Evolutionary conservation across 2,888 invertebrate genomes (phyloP).

Genomic region (Drosophila buzzatii): DNA sequence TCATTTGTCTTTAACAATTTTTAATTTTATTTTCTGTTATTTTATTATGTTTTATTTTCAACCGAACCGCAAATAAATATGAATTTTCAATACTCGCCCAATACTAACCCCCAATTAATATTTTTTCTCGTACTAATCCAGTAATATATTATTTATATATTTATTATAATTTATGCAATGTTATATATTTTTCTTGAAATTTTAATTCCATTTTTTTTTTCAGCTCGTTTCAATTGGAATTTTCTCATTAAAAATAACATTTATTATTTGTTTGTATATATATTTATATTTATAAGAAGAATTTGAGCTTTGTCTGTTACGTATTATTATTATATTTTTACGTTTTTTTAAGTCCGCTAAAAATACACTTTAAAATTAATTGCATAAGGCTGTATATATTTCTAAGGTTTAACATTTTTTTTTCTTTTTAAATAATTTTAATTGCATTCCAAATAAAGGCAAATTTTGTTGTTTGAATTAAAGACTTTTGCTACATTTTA

Average conservation of each 20-base stretch:
- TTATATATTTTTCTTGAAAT: neutral
- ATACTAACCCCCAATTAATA: neutral
- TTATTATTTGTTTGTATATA: neutral
- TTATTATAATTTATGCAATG: neutral
- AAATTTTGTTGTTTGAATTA: too few relatives aligned
- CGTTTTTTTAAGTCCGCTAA: too few relatives aligned
- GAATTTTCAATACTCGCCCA: neutral
- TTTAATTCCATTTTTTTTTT: neutral
- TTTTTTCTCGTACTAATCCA: neutral
- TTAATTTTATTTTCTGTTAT: neutral
- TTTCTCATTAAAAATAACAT: neutral
- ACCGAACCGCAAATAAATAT: constrained; percentile 5
- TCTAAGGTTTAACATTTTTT: too few relatives aligned
- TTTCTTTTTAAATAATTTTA: too few relatives aligned
- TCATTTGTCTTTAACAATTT: neutral
- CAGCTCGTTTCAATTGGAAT: neutral
- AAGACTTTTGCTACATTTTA: too few relatives aligned
- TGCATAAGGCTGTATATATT: too few relatives aligned
- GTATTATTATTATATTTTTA: too few relatives aligned
- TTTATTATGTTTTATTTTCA: neutral
- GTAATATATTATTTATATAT: neutral
- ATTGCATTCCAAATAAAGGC: too few relatives aligned
- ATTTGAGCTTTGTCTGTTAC: too few relatives aligned
- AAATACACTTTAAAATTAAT: too few relatives aligned
- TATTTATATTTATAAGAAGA: too few relatives aligned